These are phyloP conservation scores for Chaenogobius annularis DNA, from an alignment of 2,113 vertebrate species.

Conservation along the genomic window DNA sequence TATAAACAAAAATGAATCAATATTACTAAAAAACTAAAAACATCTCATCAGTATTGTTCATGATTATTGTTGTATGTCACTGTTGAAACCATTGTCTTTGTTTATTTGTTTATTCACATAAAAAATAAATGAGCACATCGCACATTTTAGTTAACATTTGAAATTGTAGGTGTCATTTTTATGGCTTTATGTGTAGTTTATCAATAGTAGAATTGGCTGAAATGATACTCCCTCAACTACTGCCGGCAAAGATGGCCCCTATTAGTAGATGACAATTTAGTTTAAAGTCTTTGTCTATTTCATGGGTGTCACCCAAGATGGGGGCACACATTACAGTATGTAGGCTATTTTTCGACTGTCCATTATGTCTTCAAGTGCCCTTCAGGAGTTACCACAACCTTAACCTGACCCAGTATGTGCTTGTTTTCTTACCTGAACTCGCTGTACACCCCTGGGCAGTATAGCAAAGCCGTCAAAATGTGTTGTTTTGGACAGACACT, in stretches of 20 bases:
- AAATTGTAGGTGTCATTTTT: not conserved
- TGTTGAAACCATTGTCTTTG: too few relatives aligned
- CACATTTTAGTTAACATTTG: not conserved
- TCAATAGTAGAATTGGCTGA: not conserved
- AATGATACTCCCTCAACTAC: not conserved
- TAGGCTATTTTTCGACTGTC: not conserved
- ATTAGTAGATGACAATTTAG: not conserved
- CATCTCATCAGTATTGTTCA: too few relatives aligned
- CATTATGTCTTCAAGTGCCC: not conserved
- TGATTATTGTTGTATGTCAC: too few relatives aligned
- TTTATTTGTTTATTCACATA: too few relatives aligned
- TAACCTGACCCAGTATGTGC: not conserved
- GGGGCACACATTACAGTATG: not conserved
- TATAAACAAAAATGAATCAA: too few relatives aligned
- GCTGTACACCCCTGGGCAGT: slow-evolving; percentile 91
- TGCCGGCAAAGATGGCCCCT: not conserved
- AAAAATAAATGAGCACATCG: not conserved
- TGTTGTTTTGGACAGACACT: slow-evolving; percentile 83
- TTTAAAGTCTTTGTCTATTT: not conserved
- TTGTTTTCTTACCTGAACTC: slow-evolving; percentile 83
- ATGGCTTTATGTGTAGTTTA: not conserved
- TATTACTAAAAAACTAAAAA: too few relatives aligned
- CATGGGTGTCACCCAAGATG: not conserved
- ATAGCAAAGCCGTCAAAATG: slow-evolving; percentile 84
- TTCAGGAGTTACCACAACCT: not conserved